A percentile compares a stretch with the other conserved stretches of the same genome.
These are phyloP conservation scores for Chymomyza costata DNA, from an alignment of 1,140 invertebrate species.

Conservation along the genomic window DNA sequence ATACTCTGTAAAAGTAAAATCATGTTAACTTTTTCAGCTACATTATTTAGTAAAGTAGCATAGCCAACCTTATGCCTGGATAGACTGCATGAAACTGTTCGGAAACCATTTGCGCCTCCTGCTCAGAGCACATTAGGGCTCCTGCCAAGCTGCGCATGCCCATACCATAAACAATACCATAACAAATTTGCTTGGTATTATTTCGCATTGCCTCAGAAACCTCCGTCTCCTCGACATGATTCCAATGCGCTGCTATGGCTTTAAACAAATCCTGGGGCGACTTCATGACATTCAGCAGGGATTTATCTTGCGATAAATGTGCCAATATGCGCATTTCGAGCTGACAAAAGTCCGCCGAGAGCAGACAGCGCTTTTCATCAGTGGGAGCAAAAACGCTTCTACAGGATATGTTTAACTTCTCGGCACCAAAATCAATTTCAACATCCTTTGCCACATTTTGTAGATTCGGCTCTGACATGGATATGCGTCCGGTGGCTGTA, in stretches of 20 bases:
- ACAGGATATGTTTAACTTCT: constrained; percentile 74
- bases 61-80: constrained; percentile 79
- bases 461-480: constrained; percentile 94
- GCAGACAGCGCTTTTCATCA: constrained; percentile 78
- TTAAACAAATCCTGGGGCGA: constrained; percentile 90
- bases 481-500: constrained; percentile 92
- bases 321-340: constrained; percentile 95
- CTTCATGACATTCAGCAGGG: constrained; percentile 83
- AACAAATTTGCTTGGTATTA: constrained; percentile 94
- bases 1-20: constrained; percentile 75
- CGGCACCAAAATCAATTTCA: constrained; percentile 54
- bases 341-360: constrained; percentile 97
- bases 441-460: constrained; percentile 95
- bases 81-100: constrained; percentile 90
- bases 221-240: constrained; percentile 79
- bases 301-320: constrained; percentile 89
- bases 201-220: constrained; percentile 85
- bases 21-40: too few relatives aligned
- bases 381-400: constrained; percentile 82
- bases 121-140: constrained; percentile 85
- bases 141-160: constrained; percentile 89
- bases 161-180: constrained; percentile 99
- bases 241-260: constrained; percentile 90
- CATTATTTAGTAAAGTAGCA: too few relatives aligned
- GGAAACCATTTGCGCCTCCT: constrained; percentile 87